A percentile compares a stretch with the other conserved stretches of the same genome.
These are phyloP conservation scores for Argopecten irradians DNA, from an alignment of 1,140 invertebrate genomes.

Conservation along the genomic window DNA sequence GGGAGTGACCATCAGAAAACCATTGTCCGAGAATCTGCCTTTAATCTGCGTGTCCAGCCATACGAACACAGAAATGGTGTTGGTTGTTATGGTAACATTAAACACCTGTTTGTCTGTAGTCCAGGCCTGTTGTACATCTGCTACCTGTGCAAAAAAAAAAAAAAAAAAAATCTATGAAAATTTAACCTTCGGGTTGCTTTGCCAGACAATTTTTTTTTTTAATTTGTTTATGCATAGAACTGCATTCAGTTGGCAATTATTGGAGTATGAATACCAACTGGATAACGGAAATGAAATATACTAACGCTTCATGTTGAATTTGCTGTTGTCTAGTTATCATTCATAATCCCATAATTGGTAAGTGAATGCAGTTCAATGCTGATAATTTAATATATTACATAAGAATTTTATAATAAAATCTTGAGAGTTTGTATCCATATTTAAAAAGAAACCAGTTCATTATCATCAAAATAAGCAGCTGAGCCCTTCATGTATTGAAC, in stretches of 20 bases:
- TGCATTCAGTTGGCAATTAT: too few species aligned
- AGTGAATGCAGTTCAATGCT: too few species aligned
- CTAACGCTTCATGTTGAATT: neutral
- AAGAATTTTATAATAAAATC: too few species aligned
- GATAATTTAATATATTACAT: too few species aligned
- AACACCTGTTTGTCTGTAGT: slow-evolving; percentile 42
- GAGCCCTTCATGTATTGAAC: too few species aligned
- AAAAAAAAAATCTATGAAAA: neutral
- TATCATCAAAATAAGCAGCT: too few species aligned
- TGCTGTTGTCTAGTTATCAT: too few species aligned
- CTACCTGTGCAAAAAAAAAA: neutral
- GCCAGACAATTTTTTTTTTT: neutral
- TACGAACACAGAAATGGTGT: slow-evolving; percentile 82
- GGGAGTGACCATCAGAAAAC: slow-evolving; percentile 78
- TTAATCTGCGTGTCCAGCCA: slow-evolving; percentile 80
- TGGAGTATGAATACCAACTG: neutral
- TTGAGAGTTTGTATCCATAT: too few species aligned
- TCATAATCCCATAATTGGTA: too few species aligned
- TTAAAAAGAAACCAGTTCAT: too few species aligned
- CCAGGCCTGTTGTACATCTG: neutral
- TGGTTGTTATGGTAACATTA: slow-evolving; percentile 74
- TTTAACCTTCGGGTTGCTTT: neutral
- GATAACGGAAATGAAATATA: slow-evolving; percentile 48
- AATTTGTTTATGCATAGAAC: neutral
- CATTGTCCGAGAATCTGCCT: slow-evolving; percentile 83